Evolutionary conservation across 1,140 invertebrate genomes (phyloP), one percentile per base, ranked within the genome.

Genomic region (Rhagoletis zephyria): DNA sequence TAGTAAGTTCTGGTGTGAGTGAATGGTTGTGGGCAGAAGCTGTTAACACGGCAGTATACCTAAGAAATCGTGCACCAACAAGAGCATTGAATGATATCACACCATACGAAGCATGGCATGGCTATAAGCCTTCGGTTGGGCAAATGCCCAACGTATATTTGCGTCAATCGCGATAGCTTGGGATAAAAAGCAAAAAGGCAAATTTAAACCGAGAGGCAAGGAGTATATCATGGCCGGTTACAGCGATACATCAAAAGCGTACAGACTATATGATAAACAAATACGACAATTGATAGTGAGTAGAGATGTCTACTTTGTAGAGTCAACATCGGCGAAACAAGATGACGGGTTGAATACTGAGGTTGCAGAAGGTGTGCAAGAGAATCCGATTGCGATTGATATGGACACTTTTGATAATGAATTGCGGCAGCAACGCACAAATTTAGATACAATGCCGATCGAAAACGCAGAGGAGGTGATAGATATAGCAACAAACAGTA

Each of bases 201-300:
- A 30, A 30, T 30, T 30, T 30, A 30, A 30, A 30, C 30, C 30
- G 30, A 30, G 30, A 30, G 30, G 30, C 30, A 30, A 30, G 30
- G 30, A 30, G 30, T 30, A 30, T 30, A 30, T 30, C 30, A 30
- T 30, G 30, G 30, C 30, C 30, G 30, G 30, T 30, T 30, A 30
- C 30, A 30, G 30, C 3, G 45, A 65, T 4, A 85, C 67, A 14
- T 48, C 85, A 19, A 81, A 88, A 42, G 87, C 85, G 16, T 88
- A 88, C n/a, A 67, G 85, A 4, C 56, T 88, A 30, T 87, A 63
- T 77, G 85, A 88, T 42, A 10, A 30, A 30, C 30, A 30, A 30
- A 30, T 30, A 30, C 30, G 30, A 30, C 30, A 30, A 30, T 30
- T 30, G 5, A 70, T 87, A 51, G 87, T 56, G 3, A 85, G 30